Evolutionary conservation across 2,113 vertebrate genomes (phyloP).

Genomic region (Psilopsiagon aymara): DNA sequence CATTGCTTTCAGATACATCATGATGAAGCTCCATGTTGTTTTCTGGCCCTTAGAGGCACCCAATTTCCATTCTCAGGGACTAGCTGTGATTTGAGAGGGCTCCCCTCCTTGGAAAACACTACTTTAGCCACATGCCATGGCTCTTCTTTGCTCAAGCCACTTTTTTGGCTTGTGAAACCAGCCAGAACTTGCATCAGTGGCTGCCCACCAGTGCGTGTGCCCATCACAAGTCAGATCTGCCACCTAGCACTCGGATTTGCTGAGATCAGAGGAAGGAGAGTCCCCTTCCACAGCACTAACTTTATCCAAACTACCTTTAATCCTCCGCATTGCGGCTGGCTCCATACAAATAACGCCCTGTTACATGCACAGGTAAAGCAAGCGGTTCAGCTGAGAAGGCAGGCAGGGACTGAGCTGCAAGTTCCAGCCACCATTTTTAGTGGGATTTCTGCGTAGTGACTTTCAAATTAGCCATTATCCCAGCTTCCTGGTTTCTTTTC

Average conservation of each 20-base stretch:
- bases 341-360: rapidly evolving
- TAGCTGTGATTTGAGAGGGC: not conserved
- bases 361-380: rapidly evolving
- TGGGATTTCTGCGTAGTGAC: not conserved
- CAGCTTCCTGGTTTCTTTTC: not conserved
- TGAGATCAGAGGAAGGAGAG: not conserved
- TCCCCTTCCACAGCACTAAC: not conserved
- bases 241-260: rapidly evolving
- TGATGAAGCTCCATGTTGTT: rapidly evolving
- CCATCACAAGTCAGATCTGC: not conserved
- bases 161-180: not conserved
- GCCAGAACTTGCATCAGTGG: not conserved
- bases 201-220: rapidly evolving
- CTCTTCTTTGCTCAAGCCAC: not conserved
- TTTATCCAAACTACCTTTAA: not conserved
- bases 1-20: not conserved
- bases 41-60: not conserved
- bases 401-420: not conserved
- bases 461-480: not conserved
- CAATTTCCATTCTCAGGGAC: not conserved
- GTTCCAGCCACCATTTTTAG: not conserved
- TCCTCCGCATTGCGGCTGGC: not conserved
- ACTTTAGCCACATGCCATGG: rapidly evolving
- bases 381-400: not conserved
- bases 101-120: not conserved